phyloP scores from a whole-genome alignment of 2,888 invertebrate genomes.

The Synergus umbraculus region DNA sequence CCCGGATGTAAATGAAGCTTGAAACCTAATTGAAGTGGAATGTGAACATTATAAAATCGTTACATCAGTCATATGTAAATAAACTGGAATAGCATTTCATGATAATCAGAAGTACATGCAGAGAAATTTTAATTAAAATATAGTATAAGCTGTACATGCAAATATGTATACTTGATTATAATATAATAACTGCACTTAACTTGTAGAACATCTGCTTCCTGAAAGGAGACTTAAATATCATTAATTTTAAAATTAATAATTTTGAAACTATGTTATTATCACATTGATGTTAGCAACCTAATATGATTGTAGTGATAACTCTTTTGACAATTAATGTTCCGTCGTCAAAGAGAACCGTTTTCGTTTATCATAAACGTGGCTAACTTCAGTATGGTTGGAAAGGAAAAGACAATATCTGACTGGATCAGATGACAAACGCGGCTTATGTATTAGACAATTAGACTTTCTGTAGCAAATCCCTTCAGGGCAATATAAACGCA shows the following conservation, averaged over 20 bases:
- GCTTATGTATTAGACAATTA: not conserved
- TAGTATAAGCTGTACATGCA: not conserved
- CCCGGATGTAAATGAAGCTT: constrained; percentile 20
- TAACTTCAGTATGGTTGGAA: not conserved
- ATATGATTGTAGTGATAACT: too few species aligned
- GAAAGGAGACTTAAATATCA: too few species aligned
- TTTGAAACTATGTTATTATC: too few species aligned
- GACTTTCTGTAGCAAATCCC: not conserved
- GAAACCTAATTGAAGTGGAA: constrained; percentile 1
- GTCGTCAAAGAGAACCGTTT: too few species aligned
- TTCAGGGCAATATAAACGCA: not conserved
- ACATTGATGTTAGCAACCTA: too few species aligned
- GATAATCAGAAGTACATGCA: not conserved
- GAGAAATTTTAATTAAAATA: not conserved
- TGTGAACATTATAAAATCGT: constrained; percentile 19
- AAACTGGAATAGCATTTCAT: not conserved
- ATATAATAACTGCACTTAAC: not conserved
- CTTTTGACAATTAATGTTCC: too few species aligned
- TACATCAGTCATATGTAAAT: constrained; percentile 9
- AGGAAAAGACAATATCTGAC: not conserved
- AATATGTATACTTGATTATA: too few species aligned
- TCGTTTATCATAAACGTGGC: too few species aligned
- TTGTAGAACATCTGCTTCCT: not conserved
- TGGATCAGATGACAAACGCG: not conserved
- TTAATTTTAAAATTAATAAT: too few species aligned